These are phyloP conservation scores for Bucco capensis DNA, from an alignment of 2,113 vertebrate species.

Conservation along the genomic window DNA sequence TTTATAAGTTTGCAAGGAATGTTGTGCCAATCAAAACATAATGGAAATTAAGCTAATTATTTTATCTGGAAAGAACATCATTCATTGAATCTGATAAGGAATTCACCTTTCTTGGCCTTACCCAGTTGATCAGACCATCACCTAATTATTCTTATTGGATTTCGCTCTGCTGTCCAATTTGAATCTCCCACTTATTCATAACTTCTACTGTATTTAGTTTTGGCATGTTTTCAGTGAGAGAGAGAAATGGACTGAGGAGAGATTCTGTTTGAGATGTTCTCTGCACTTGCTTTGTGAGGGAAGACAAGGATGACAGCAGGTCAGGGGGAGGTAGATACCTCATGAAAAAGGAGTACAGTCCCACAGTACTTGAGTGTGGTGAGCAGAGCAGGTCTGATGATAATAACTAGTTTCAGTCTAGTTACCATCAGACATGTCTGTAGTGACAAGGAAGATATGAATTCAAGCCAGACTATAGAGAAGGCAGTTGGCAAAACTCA, in stretches of 20 bases:
- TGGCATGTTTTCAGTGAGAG: not conserved
- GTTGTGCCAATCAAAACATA: not conserved
- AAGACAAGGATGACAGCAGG: not conserved
- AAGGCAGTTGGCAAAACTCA: not conserved
- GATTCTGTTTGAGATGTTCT: not conserved
- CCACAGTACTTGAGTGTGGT: not conserved
- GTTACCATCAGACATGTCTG: no score
- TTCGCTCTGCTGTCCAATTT: not conserved
- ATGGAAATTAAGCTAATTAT: not conserved
- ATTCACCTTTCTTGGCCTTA: not conserved
- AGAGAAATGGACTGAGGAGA: not conserved
- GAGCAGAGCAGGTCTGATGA: not conserved
- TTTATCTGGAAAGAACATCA: not conserved
- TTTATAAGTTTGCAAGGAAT: not conserved
- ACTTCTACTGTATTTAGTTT: not conserved
- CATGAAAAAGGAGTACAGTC: not conserved
- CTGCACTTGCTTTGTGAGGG: not conserved
- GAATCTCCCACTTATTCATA: not conserved
- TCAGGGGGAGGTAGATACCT: not conserved
- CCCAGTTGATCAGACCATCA: not conserved
- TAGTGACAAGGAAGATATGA: not conserved
- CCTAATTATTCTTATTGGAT: not conserved
- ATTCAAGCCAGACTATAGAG: not conserved
- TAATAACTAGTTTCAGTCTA: not conserved
- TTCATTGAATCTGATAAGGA: not conserved